Base-by-base conservation (phyloP, 2,113 vertebrate species). In the Grammomys surdaster region DNA sequence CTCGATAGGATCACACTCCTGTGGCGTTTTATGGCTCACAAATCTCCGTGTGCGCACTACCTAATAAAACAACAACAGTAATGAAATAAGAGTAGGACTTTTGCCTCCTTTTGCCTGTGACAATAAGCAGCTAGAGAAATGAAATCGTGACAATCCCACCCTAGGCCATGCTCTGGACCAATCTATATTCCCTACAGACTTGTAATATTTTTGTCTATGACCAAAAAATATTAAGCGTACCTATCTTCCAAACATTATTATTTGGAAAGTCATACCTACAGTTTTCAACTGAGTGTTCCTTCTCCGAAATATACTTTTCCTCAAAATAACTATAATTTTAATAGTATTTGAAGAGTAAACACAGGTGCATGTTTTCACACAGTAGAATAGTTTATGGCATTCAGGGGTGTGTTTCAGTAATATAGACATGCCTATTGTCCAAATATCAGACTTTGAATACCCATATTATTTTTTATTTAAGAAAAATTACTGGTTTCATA, bases 401-500 rank as follows among this genome's bases (percentile, higher is more conserved):
- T 95, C 24, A 70, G n/a, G 31, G 51, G 33, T 73, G 5, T 43
- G 40, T 63, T 87, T 63, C 89, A 85, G 54, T 17, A 51, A 60
- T 63, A 91, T 48, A 91, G 33, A 70, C 4, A 36, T 40, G 87
- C 73, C 33, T 76, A 58, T 81, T 75, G 40, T 3, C 8, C 56
- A 46, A 77, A 36, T 54, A 31, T 91, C 36, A 77, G 20, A 84
- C 69, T 87, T 89, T 90, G 51, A 13, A 20, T n/a, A 20, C 43
- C 2, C 7, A 82, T 1, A 5, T 77, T 86, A 46, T n/a, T 95
- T 33, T 58, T 19, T 10, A 43, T 6, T 95, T 67, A 93, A 90
- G 65, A 69, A 93, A 90, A 88, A 90, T 60, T 82, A 63, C 48
- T 91, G 28, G 22, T 54, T 93, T 89, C 12, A 40, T 82, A 22